phyloP scores from a whole-genome alignment of 2,113 vertebrate species.

The Lophochroa leadbeateri region DNA sequence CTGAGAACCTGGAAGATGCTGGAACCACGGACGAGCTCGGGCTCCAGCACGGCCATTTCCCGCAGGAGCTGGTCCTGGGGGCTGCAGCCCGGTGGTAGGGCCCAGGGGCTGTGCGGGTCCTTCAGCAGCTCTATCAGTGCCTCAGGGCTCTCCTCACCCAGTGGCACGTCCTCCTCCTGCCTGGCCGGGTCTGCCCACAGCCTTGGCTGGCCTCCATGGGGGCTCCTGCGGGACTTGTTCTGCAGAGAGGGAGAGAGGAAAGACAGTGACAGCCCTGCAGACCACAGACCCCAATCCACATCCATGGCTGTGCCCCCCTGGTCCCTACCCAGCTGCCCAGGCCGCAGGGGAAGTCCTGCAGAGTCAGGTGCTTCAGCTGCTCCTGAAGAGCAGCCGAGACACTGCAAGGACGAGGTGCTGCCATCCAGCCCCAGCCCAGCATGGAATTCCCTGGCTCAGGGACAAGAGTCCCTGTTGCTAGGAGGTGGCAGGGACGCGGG shows the following conservation, averaged over 20 bases:
- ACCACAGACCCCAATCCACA: fast-evolving
- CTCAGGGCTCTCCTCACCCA: conserved; percentile 59
- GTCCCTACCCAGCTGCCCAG: conserved; percentile 81
- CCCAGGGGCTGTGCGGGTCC: conserved; percentile 81
- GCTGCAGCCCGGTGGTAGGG: conserved; percentile 45
- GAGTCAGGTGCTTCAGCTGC: conserved; percentile 71
- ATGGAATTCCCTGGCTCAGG: neutral
- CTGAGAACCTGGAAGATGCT: conserved; percentile 72
- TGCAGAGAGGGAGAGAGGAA: conserved; percentile 1
- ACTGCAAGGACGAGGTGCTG: neutral
- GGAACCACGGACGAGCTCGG: neutral
- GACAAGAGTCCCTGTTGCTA: neutral
- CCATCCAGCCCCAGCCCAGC: neutral
- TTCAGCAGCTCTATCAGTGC: conserved; percentile 74
- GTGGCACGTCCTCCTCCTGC: neutral
- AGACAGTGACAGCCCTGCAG: neutral
- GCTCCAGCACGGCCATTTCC: conserved; percentile 69
- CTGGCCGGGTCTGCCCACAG: neutral
- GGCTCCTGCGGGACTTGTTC: conserved; percentile 46
- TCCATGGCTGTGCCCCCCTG: fast-evolving
- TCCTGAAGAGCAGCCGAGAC: conserved; percentile 70
- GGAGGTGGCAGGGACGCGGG: neutral
- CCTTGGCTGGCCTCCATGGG: neutral
- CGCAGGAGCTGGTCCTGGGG: conserved; percentile 72
- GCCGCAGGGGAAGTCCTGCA: conserved; percentile 84